A percentile compares a stretch with the other conserved stretches of the same genome.
Evolutionary conservation across 1,140 invertebrate species (phyloP).

Genomic region (Aphaenogaster ashmeadi): DNA sequence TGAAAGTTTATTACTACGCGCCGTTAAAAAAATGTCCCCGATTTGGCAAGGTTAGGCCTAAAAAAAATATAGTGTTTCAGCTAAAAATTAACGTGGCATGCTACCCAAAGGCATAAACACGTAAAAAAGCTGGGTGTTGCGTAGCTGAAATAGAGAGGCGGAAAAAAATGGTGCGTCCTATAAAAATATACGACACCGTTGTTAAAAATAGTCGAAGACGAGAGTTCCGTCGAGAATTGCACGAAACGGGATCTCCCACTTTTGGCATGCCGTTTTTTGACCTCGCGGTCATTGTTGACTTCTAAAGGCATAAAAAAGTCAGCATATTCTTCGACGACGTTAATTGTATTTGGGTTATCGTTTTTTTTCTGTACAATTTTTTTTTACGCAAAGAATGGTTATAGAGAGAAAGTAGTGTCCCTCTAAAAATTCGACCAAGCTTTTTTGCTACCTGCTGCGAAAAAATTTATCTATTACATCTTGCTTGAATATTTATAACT

Average conservation of each 20-base stretch:
- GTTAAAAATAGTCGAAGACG: conserved; percentile 83
- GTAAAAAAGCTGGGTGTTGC: conserved; percentile 64
- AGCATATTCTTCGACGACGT: conserved; percentile 63
- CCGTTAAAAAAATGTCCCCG: conserved; percentile 76
- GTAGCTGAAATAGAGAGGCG: conserved; percentile 23
- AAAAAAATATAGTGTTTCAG: conserved; percentile 84
- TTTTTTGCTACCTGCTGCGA: background rate
- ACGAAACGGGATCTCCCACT: conserved; percentile 79
- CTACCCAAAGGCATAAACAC: conserved; percentile 63
- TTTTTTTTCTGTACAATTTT: conserved; percentile 11
- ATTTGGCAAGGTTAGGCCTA: conserved; percentile 61
- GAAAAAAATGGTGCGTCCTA: conserved; percentile 73
- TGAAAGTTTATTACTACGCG: conserved; percentile 75
- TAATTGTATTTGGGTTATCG: conserved; percentile 77
- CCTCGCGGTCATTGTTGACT: conserved; percentile 71
- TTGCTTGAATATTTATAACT: background rate
- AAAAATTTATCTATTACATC: background rate
- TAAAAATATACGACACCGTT: conserved; percentile 85
- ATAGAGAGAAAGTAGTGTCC: background rate
- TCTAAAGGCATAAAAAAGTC: conserved; percentile 84
- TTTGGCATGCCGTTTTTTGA: conserved; percentile 80
- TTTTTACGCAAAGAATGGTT: background rate
- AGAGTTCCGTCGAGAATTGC: conserved; percentile 66
- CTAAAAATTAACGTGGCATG: conserved; percentile 81
- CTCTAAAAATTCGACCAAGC: background rate